phyloP scores from a whole-genome alignment of 2,888 invertebrate genomes.

The Lordiphosa andalusiaca region DNA sequence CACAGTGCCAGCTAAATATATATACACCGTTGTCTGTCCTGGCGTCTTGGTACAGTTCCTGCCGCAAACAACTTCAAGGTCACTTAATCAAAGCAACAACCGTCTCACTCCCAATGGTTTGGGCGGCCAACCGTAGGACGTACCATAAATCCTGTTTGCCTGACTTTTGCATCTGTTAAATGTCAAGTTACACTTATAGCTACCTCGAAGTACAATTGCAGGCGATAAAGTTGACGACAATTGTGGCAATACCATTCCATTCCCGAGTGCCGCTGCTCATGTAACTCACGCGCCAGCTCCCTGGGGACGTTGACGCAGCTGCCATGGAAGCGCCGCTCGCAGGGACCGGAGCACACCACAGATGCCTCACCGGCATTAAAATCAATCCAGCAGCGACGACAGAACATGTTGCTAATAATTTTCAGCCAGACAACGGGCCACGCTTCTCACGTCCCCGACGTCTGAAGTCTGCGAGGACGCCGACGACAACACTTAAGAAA shows the following conservation, averaged over 20 bases:
- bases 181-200: conserved; percentile 26
- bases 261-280: conserved; percentile 12
- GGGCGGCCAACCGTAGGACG: background rate
- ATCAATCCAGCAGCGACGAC: conserved; percentile 80
- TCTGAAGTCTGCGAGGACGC: background rate
- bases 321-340: conserved; percentile 73
- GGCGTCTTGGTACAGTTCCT: no score
- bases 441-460: background rate
- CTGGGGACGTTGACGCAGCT: conserved; percentile 74
- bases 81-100: no score
- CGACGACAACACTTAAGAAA: conserved; percentile 58
- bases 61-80: no score
- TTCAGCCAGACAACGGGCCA: conserved; percentile 6
- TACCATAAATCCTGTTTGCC: background rate
- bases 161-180: conserved; percentile 6
- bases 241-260: conserved; percentile 78
- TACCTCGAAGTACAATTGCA: conserved; percentile 80
- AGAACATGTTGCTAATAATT: conserved; percentile 75
- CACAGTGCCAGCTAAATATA: no score
- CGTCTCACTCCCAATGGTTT: background rate
- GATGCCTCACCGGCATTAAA: conserved; percentile 65
- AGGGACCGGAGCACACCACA: conserved; percentile 77
- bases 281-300: conserved; percentile 53
- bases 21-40: no score
- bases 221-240: conserved; percentile 77